These are phyloP conservation scores for Pseudochirops corinnae DNA, from an alignment of 2,797 vertebrate species.

Conservation along the genomic window DNA sequence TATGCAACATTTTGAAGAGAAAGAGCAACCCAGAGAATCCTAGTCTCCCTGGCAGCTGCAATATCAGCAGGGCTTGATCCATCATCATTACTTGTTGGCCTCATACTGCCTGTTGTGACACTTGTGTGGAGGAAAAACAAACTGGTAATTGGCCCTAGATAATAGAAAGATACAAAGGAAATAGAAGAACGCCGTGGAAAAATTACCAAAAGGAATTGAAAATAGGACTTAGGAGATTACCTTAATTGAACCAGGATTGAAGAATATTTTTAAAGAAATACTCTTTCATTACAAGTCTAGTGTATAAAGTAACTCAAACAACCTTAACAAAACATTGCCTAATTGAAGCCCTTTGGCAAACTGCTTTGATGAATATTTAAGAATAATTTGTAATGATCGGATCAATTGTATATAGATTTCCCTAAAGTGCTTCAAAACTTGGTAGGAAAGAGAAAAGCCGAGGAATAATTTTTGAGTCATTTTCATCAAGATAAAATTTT, in stretches of 20 bases:
- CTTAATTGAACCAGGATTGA: not conserved
- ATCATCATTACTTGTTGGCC: slow-evolving; percentile 76
- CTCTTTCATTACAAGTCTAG: not conserved
- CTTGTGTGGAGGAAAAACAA: slow-evolving; percentile 57
- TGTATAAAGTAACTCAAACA: not conserved
- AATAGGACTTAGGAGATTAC: not conserved
- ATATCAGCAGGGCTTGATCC: slow-evolving; percentile 75
- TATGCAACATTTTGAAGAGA: too few relatives aligned
- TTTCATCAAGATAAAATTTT: not conserved
- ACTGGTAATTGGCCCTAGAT: slow-evolving; percentile 58
- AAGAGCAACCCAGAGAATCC: fast-evolving
- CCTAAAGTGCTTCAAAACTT: not conserved
- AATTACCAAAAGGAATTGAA: not conserved
- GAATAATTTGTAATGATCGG: not conserved
- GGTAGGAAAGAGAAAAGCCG: not conserved
- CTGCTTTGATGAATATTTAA: slow-evolving; percentile 1
- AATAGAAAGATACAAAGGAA: not conserved
- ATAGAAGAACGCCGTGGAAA: not conserved
- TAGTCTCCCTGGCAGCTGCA: slow-evolving; percentile 73
- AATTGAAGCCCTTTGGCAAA: not conserved
- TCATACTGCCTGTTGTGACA: slow-evolving; percentile 71
- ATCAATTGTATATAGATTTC: not conserved
- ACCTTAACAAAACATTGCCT: not conserved
- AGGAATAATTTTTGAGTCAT: not conserved
- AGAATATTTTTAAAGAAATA: not conserved